A percentile compares a stretch with the other conserved stretches of the same genome.
phyloP scores from a whole-genome alignment of 2,797 vertebrate genomes.

The Neopelma chrysocephalum region DNA sequence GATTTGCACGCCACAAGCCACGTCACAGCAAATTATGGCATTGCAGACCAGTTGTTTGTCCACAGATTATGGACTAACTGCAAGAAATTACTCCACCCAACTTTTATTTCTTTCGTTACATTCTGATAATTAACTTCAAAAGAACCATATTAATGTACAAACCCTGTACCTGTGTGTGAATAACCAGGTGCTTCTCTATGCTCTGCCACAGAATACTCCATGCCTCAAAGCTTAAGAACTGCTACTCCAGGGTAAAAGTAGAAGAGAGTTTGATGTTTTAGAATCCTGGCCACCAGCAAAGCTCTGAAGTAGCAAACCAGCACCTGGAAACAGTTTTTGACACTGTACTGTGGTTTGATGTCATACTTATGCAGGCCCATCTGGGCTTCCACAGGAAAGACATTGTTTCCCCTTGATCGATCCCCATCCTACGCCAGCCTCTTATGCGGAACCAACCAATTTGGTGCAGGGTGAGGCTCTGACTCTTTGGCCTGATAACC shows the following conservation, averaged over 20 bases:
- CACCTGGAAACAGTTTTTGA: neutral
- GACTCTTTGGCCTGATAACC: neutral
- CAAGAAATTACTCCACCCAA: neutral
- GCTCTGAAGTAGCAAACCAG: neutral
- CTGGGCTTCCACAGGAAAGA: neutral
- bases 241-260: neutral
- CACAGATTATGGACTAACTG: neutral
- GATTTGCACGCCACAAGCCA: neutral
- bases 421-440: neutral
- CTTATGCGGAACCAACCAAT: rapidly evolving
- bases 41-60: neutral
- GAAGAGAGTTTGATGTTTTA: neutral
- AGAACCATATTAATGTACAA: neutral
- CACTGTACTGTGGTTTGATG: neutral
- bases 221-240: neutral
- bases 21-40: neutral
- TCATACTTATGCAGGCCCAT: neutral
- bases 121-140: neutral
- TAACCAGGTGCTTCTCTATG: neutral
- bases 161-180: neutral
- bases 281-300: neutral
- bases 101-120: neutral
- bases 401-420: neutral
- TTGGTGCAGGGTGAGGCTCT: neutral
- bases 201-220: neutral